These are phyloP conservation scores for Escarpia spicata DNA, from an alignment of 2,888 invertebrate species.

Conservation along the genomic window DNA sequence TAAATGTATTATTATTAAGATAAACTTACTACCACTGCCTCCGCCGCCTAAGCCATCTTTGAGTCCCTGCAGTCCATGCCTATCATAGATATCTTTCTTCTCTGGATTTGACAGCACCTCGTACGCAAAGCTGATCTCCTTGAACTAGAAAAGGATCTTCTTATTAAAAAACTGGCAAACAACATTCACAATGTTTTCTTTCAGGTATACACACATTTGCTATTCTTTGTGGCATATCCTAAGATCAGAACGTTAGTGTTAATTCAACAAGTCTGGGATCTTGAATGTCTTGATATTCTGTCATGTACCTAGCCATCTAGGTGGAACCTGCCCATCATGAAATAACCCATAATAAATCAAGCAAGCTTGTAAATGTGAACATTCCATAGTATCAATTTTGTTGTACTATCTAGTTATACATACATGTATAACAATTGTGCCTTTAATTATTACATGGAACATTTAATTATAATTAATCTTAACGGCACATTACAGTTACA, in stretches of 20 bases:
- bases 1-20: too few species aligned
- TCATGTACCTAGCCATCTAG: not conserved
- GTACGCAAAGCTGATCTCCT: slow-evolving; percentile 95
- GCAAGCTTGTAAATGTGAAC: not conserved
- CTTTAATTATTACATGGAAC: too few species aligned
- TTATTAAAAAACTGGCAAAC: not conserved
- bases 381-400: not conserved
- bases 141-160: slow-evolving; percentile 71
- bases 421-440: too few species aligned
- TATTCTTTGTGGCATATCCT: not conserved
- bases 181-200: not conserved
- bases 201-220: too few species aligned
- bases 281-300: not conserved
- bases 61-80: slow-evolving; percentile 85
- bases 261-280: not conserved
- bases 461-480: too few species aligned
- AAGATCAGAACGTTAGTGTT: not conserved
- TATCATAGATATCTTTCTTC: slow-evolving; percentile 86
- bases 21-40: slow-evolving; percentile 32
- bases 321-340: not conserved
- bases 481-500: too few species aligned
- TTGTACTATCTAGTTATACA: too few species aligned
- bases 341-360: not conserved
- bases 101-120: slow-evolving; percentile 90
- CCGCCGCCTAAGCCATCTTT: slow-evolving; percentile 76